phyloP scores from a whole-genome alignment of 2,797 vertebrate genomes.

The Hippoglossus hippoglossus region DNA sequence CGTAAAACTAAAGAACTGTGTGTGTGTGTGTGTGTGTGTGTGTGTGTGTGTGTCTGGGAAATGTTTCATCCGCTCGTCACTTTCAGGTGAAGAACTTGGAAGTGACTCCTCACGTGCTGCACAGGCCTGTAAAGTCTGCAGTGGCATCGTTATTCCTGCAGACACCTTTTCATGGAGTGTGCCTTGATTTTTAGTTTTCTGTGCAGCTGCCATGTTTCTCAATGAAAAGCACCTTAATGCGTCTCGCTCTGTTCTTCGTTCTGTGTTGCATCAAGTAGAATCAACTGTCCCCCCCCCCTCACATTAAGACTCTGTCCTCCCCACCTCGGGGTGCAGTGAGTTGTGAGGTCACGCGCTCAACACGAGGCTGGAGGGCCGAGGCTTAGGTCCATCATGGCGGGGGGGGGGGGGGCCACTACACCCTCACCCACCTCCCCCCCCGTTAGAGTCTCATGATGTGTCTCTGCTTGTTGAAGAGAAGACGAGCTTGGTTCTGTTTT shows the following conservation, averaged over 20 bases:
- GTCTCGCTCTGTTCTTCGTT: not conserved
- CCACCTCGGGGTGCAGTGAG: conserved; percentile 24
- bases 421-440: conserved; percentile 9
- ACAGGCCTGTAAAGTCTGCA: conserved; percentile 52
- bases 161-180: conserved; percentile 44
- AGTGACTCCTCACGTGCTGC: conserved; percentile 39
- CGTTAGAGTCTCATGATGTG: conserved; percentile 33
- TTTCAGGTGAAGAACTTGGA: conserved; percentile 45
- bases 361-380: conserved; percentile 19
- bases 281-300: not conserved
- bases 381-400: not conserved
- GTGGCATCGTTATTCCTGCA: conserved; percentile 49
- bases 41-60: conserved; percentile 1
- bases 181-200: conserved; percentile 58
- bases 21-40: not conserved
- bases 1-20: conserved; percentile 6
- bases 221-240: conserved; percentile 49
- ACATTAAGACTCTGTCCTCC: not conserved
- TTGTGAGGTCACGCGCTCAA: conserved; percentile 52
- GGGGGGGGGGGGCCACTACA: conserved; percentile 18
- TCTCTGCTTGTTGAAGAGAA: not conserved
- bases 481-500: no score
- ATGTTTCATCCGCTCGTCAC: no score
- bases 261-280: no score
- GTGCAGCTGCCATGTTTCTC: conserved; percentile 16